Evolutionary conservation across 1,140 invertebrate genomes (phyloP), one percentile per base, ranked within the genome.

Genomic region (Euura saliciscinereae): DNA sequence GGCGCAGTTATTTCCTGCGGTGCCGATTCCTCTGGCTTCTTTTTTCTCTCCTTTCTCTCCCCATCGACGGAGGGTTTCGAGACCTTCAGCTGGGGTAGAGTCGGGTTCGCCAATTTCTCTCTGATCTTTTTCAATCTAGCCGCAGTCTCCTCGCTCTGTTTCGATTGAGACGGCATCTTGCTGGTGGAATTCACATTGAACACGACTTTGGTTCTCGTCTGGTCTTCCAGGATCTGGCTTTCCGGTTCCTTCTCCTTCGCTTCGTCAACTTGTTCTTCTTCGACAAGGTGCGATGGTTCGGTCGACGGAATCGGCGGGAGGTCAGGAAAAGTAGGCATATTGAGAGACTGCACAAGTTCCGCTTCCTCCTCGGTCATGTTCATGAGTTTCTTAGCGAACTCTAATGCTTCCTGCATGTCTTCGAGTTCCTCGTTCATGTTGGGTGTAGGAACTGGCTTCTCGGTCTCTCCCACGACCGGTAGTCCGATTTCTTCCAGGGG

Each of bases 321-420:
- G 73, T 77, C 67, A 2, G 76, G 76, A 59, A 77, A 68, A 2
- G 74, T 77, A 44, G 74, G 76, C 72, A 73, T 73, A 11, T 73
- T 67, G 10, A 69, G 13, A 28, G 28, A 28, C 65, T 71, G 11
- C 70, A 42, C 42, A n/a, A n/a, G 28, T 28, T 59, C 51, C 72
- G 2, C 72, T 1, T 10, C 13, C 43, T 65, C 69, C 5, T 79
- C 80, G 2, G 72, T 76, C 81, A 85, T 82, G 59, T 77, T 79
- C 81, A 85, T 84, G 6, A 84, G 69, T 46, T 85, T 77, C 11
- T 85, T 80, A 0, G 85, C 86, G 69, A 87, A 86, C 46, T 83
- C 82, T 78, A 86, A 81, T 3, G 85, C 85, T 65, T 85, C 82
- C 13, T 85, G 81, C 82, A 87, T 82, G 4, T 87, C 85, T 28